These are phyloP conservation scores for Merops nubicus DNA, from an alignment of 2,113 vertebrate genomes.

Conservation along the genomic window DNA sequence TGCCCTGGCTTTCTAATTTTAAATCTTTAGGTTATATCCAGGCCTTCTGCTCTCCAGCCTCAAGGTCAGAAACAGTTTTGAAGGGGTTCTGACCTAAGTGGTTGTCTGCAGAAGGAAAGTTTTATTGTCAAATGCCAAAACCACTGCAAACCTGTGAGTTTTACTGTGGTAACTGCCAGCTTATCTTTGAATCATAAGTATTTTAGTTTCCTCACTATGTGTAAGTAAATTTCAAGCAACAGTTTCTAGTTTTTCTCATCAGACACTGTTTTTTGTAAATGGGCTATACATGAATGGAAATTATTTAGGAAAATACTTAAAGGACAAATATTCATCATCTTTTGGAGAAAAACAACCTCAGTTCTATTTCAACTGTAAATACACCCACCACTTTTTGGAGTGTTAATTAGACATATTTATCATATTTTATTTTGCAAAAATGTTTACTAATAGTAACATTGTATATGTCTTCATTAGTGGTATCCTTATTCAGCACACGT, in stretches of 20 bases:
- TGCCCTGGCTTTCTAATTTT: neutral
- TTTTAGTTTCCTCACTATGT: neutral
- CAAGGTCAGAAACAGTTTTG: neutral
- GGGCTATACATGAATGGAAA: neutral
- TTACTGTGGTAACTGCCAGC: neutral
- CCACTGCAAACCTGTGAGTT: neutral
- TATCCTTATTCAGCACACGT: conserved; percentile 18
- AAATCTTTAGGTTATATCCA: neutral
- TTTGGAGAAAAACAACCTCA: neutral
- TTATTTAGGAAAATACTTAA: neutral
- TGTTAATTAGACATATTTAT: neutral
- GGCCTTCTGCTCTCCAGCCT: neutral
- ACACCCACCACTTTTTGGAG: neutral
- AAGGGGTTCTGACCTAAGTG: neutral
- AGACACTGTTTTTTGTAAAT: neutral
- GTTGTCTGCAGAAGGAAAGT: neutral
- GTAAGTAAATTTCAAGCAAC: neutral
- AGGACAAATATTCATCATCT: neutral
- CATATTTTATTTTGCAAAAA: neutral
- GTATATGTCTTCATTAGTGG: conserved; percentile 22
- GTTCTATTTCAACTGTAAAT: neutral
- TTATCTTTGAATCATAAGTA: neutral
- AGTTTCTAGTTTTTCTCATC: neutral
- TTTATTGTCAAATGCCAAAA: neutral
- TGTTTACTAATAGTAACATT: conserved; percentile 32